Conservation (phyloP, 35 echinoderm and acorn worm genomes). For the Amphiura filiformis region DNA sequence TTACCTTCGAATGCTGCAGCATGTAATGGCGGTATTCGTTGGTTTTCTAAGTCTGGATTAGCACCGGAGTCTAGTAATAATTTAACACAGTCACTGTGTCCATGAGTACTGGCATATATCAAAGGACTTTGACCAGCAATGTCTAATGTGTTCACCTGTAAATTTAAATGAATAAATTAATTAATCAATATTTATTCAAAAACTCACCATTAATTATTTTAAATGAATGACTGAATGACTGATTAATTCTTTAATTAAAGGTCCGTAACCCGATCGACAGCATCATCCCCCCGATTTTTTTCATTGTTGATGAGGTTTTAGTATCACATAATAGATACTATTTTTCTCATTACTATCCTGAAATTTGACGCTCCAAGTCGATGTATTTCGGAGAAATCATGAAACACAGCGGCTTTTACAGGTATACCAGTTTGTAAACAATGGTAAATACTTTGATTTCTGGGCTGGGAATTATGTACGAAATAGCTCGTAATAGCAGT, state of each 20-base stretch:
- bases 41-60: background rate
- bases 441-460: too few species aligned
- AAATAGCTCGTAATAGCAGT: too few species aligned
- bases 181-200: background rate
- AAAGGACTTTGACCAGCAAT: slow-evolving; percentile 13
- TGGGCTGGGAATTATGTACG: too few species aligned
- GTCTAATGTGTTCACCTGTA: slow-evolving; percentile 25
- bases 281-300: too few species aligned
- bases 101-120: slow-evolving; percentile 6
- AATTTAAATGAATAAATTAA: background rate
- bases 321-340: too few species aligned
- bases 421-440: too few species aligned
- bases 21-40: background rate
- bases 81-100: slow-evolving; percentile 20
- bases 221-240: background rate
- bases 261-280: too few species aligned
- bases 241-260: background rate
- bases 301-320: too few species aligned
- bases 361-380: too few species aligned
- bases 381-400: too few species aligned
- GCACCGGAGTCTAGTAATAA: slow-evolving; percentile 3
- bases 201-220: background rate
- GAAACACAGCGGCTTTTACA: too few species aligned
- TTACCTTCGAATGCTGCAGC: background rate
- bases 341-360: too few species aligned